Conservation (phyloP, 1,140 invertebrate species). For the Drosophila lini region DNA sequence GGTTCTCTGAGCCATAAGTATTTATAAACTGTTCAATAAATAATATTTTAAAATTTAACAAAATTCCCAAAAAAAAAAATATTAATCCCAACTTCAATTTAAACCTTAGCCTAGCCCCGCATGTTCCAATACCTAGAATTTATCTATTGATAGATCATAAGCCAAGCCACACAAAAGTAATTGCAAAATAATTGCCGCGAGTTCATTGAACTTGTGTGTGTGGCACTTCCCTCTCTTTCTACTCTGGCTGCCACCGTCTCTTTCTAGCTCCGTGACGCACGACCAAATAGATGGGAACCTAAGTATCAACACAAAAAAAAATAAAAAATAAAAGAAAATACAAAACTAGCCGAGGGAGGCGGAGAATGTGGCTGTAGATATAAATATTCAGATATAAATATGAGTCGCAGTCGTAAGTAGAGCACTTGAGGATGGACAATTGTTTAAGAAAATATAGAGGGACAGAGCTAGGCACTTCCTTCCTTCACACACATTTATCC, state of each 20-base stretch:
- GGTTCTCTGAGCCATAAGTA: too few relatives aligned
- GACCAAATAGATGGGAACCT: conserved; percentile 29
- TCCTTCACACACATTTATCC: conserved; percentile 56
- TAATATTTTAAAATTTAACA: not conserved
- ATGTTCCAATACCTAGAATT: conserved; percentile 2
- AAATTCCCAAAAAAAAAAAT: not conserved
- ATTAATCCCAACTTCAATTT: not conserved
- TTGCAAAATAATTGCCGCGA: conserved; percentile 70
- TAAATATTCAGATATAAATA: conserved; percentile 64
- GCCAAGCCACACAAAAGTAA: conserved; percentile 55
- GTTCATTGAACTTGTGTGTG: conserved; percentile 56
- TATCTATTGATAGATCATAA: conserved; percentile 52
- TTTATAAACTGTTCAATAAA: too few relatives aligned
- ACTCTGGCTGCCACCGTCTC: not conserved
- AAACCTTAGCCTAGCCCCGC: conserved; percentile 2
- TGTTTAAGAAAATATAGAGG: conserved; percentile 28
- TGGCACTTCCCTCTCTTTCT: conserved; percentile 8
- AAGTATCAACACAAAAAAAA: conserved; percentile 24
- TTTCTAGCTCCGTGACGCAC: conserved; percentile 15
- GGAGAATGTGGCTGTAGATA: conserved; percentile 34
- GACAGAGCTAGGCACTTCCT: not conserved
- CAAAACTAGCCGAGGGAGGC: conserved; percentile 18
- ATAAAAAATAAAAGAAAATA: conserved; percentile 10
- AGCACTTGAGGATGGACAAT: conserved; percentile 10
- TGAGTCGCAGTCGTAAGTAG: conserved; percentile 24